Percentiles rank a stretch among this genome's conserved stretches.
Evolutionary conservation across 2,888 invertebrate species (phyloP).

Genomic region (Diarsia brunnea): DNA sequence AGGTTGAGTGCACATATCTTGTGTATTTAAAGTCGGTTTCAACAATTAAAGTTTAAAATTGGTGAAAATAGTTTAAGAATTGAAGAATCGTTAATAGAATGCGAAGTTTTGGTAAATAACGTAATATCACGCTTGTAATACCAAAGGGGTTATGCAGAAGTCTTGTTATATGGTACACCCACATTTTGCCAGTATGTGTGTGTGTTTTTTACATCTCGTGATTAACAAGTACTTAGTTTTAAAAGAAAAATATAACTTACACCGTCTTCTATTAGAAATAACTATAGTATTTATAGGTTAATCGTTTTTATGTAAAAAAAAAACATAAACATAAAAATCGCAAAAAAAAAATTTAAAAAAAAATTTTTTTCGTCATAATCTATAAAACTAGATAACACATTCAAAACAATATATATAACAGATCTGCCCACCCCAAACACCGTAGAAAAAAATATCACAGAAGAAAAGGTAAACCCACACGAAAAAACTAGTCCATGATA

Average conservation of each 20-base stretch:
- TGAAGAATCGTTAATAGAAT: neutral
- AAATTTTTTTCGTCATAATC: too few species aligned
- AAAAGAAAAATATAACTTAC: too few species aligned
- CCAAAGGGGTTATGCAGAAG: neutral
- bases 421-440: constrained; percentile 26
- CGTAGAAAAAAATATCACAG: constrained; percentile 46
- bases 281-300: too few species aligned
- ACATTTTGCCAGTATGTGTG: neutral
- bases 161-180: neutral
- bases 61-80: constrained; percentile 20
- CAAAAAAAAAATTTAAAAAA: neutral
- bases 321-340: too few species aligned
- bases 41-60: constrained; percentile 43
- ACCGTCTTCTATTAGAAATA: too few species aligned
- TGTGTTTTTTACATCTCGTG: too few species aligned
- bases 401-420: constrained; percentile 16
- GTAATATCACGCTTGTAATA: neutral
- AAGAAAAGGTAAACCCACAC: constrained; percentile 48
- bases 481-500: constrained; percentile 54
- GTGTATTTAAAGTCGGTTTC: constrained; percentile 31
- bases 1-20: constrained; percentile 39
- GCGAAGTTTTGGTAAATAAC: neutral
- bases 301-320: too few species aligned
- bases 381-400: constrained; percentile 1
- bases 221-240: too few species aligned